Percentiles rank a stretch among this genome's conserved stretches.
phyloP scores from a whole-genome alignment of 2,797 vertebrate species.

The Cyprinodon diabolis region DNA sequence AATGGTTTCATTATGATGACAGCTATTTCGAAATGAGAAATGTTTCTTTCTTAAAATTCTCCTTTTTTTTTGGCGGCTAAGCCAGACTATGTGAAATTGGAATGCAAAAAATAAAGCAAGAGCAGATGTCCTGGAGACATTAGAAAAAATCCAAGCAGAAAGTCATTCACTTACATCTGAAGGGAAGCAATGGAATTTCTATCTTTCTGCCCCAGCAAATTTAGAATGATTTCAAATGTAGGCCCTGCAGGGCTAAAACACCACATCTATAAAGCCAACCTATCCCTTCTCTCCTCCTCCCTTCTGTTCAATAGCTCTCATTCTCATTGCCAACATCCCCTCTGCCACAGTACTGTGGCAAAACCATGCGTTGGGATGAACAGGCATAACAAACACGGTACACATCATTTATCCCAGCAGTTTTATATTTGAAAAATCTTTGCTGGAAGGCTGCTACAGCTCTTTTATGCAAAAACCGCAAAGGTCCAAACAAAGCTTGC shows the following conservation, averaged over 20 bases:
- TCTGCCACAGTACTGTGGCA: slow-evolving; percentile 34
- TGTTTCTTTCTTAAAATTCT: slow-evolving; percentile 37
- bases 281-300: slow-evolving; percentile 60
- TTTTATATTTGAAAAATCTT: slow-evolving; percentile 12
- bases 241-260: slow-evolving; percentile 24
- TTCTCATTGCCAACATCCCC: slow-evolving; percentile 33
- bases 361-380: slow-evolving; percentile 25
- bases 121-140: slow-evolving; percentile 53
- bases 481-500: slow-evolving; percentile 33
- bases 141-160: slow-evolving; percentile 40
- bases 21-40: slow-evolving; percentile 43
- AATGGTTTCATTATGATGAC: slow-evolving; percentile 27
- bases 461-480: slow-evolving; percentile 17
- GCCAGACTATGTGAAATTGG: slow-evolving; percentile 37
- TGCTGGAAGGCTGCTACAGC: not conserved
- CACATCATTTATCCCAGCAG: slow-evolving; percentile 28
- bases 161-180: slow-evolving; percentile 26
- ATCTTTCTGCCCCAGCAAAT: slow-evolving; percentile 20
- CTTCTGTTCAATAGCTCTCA: slow-evolving; percentile 46
- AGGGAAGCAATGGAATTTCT: slow-evolving; percentile 33
- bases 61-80: slow-evolving; percentile 18
- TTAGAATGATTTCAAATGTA: slow-evolving; percentile 42
- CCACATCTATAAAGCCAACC: slow-evolving; percentile 47
- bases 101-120: slow-evolving; percentile 41
- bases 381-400: slow-evolving; percentile 3